These are phyloP conservation scores for Chelidonichthys spinosus DNA, from an alignment of 2,797 vertebrate species.

Conservation along the genomic window DNA sequence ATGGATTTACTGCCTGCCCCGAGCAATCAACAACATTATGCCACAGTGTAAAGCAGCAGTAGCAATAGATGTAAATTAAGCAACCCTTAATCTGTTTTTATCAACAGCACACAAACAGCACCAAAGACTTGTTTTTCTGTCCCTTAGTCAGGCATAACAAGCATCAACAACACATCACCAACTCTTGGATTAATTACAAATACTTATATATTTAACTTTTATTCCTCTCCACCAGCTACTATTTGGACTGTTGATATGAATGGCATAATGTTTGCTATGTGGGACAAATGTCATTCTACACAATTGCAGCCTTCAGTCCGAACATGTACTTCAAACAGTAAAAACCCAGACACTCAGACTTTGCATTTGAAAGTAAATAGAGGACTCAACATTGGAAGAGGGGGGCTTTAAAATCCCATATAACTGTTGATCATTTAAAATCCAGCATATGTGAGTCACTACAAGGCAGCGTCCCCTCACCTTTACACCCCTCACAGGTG, in stretches of 20 bases:
- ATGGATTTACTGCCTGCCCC: conserved; percentile 10
- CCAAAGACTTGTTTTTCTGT: background rate
- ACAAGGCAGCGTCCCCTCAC: conserved; percentile 73
- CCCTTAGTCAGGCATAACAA: background rate
- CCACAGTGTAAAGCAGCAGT: background rate
- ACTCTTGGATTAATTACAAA: background rate
- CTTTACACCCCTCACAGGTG: conserved; percentile 99
- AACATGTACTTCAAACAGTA: background rate
- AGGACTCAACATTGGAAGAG: background rate
- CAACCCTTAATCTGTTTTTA: background rate
- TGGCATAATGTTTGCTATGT: conserved; percentile 9
- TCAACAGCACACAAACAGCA: conserved; percentile 3
- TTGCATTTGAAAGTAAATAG: conserved; percentile 5
- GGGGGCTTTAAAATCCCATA: background rate
- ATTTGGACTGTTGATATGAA: conserved; percentile 25
- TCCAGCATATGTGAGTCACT: too few relatives aligned
- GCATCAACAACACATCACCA: background rate
- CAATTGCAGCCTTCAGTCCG: background rate
- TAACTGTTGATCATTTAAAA: too few relatives aligned
- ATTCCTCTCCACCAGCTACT: conserved; percentile 13
- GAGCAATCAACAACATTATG: background rate
- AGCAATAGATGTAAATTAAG: conserved; percentile 7
- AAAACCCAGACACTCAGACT: background rate
- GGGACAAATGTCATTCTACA: conserved; percentile 32
- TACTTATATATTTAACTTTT: background rate